Evolutionary conservation across 1,140 invertebrate species (phyloP), one percentile per base, ranked within the genome.

Genomic region (Leptinotarsa undecemlineata): DNA sequence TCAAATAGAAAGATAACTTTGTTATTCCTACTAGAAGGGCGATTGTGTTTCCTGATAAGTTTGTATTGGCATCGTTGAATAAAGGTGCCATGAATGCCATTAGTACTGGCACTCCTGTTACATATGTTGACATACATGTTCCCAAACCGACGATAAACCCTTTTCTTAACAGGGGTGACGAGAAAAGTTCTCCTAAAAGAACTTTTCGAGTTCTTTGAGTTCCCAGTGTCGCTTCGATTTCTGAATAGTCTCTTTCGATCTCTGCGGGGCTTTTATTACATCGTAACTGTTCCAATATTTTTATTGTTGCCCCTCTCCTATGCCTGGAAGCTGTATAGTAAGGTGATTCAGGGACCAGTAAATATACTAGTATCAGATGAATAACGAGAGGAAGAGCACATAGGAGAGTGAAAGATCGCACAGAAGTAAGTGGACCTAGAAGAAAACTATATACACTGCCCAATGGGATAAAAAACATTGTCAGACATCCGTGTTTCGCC

Each of bases 401-500:
- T 21, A 70, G 1, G 6, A 70, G 17, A 23, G 14, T 70, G 5
- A 70, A 70, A 4, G 51, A 8, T 14, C 68, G 33, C 11, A 51
- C 20, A 51, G 26, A 48, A 21, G 48, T 63, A 42, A 72, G 88
- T 14, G 90, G 86, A 3, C 92, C 92, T 42, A 92, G 81, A 0
- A 85, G 66, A 78, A 91, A 93, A 2, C 87, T 81, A 19, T 74
- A 71, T 6, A 82, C 57, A 21, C 74, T 57, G 19, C 83, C 83
- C 0, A 73, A 68, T 17, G 71, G 66, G 1, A 75, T 60, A 17
- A 75, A 75, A 78, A 93, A 94, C 1, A 85, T 87, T 26, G 91
- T 88, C 74, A 93, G 90, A 83, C 93, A 94, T 8, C 81, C 80
- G 67, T 80, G 74, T 64, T 72, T 70, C 17, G 51, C 69, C 8